These are phyloP conservation scores for Chydorus sphaericus DNA, from an alignment of 2,888 invertebrate genomes.

Conservation along the genomic window DNA sequence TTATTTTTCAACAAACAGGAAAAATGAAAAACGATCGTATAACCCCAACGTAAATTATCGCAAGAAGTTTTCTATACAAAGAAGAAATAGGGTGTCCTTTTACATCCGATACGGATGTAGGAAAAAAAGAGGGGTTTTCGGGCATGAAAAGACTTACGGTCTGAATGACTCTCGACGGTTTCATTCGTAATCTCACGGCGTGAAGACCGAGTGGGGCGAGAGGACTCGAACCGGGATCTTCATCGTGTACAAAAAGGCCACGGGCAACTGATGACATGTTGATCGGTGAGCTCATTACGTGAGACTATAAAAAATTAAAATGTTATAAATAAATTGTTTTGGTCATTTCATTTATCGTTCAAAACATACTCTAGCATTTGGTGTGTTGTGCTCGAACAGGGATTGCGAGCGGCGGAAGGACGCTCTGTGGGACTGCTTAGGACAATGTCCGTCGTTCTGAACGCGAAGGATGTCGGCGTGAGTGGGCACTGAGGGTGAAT, in stretches of 20 bases:
- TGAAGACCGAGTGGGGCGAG: slow-evolving; percentile 2
- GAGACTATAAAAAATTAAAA: not conserved
- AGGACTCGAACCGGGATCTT: not conserved
- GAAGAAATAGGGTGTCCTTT: not conserved
- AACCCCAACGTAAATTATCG: slow-evolving; percentile 5
- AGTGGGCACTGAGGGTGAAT: not conserved
- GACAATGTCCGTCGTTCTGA: not conserved
- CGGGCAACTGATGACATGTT: not conserved
- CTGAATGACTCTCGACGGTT: slow-evolving; percentile 1
- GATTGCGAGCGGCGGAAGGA: not conserved
- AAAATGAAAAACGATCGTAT: not conserved
- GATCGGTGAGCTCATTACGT: not conserved
- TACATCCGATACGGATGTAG: not conserved
- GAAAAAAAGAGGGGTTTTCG: not conserved
- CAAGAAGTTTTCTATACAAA: not conserved
- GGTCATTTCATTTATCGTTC: not conserved
- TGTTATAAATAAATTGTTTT: not conserved
- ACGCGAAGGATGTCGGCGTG: not conserved
- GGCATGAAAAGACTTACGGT: too few relatives aligned
- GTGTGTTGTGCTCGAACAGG: not conserved
- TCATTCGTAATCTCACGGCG: slow-evolving; percentile 2
- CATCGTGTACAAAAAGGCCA: not conserved
- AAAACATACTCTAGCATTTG: not conserved
- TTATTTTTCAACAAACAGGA: too few relatives aligned
- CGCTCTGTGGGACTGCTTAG: not conserved